Evolutionary conservation across 2,797 vertebrate genomes (phyloP), one percentile per base, ranked within the genome.

Genomic region (Streptopelia turtur): DNA sequence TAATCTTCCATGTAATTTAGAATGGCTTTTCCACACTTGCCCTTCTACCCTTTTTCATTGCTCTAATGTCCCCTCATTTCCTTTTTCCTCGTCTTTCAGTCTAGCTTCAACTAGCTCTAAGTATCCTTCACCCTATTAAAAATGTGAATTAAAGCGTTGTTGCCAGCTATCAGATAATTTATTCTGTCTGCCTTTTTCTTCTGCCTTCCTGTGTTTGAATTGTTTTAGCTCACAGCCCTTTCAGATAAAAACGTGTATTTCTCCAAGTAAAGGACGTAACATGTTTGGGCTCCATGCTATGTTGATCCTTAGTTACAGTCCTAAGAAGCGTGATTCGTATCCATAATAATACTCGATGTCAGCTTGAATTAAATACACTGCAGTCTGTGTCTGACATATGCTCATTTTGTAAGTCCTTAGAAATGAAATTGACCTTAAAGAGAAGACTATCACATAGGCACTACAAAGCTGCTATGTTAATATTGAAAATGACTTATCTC

Each of bases 21-120:
- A 83, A 77, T 70, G 79, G 89, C 39, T 92, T 87, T 93, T 89
- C 35, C 13, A 27, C 5, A 1, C 70, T 80, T 92, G 8, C 14
- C 8, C 24, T 91, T 84, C 70, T 92, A 49, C 20, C 41, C 11
- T 59, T 80, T 91, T 68, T 69, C 24, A 52, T 74, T 80, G 24
- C n/a, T 70, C 13, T 64, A 60, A 31, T 28, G 80, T 79, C 8
- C 12, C 4, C 2, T 56, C 16, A 77, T 83, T 91, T 80, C 64
- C 64, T 80, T 87, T 89, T 80, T 53, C 55, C 35, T 77, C 18
- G 60, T 59, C 33, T 83, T 74, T 49, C n/a, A 49, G n/a, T 66
- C 20, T 56, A 27, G 23, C 31, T 89, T 94, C 52, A 77, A 28
- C 16, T 45, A 45, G 2, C 17, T 80, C 6, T 31, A 76, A 59